phyloP scores from a whole-genome alignment of 2,888 invertebrate genomes.

The Hypomecis punctinalis region DNA sequence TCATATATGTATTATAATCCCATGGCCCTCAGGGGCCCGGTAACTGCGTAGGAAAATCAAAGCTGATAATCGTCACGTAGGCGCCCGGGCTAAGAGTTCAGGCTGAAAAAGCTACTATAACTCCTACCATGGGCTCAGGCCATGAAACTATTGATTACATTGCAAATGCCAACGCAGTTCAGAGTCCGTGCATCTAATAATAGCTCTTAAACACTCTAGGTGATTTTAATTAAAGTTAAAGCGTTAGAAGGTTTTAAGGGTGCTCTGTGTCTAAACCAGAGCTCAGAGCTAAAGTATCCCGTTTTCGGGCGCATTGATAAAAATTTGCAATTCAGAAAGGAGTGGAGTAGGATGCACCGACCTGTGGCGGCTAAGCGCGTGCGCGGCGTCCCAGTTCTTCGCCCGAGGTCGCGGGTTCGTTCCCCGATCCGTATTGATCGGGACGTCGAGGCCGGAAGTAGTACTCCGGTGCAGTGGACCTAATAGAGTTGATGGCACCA shows the following conservation, averaged over 20 bases:
- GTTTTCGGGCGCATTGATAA: conserved; percentile 22
- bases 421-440: conserved; percentile 83
- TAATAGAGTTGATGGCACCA: conserved; percentile 64
- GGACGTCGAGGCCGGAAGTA: conserved; percentile 73
- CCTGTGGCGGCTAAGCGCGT: conserved; percentile 65
- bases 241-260: not conserved
- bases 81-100: conserved; percentile 20
- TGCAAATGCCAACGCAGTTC: conserved; percentile 46
- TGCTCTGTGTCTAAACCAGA: not conserved
- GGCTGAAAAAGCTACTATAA: conserved; percentile 22
- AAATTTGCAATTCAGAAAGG: conserved; percentile 75
- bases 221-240: not conserved
- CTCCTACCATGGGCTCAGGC: conserved; percentile 19
- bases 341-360: conserved; percentile 70
- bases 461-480: conserved; percentile 73
- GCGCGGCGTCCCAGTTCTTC: conserved; percentile 80
- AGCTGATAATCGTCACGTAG: conserved; percentile 40
- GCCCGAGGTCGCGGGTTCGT: conserved; percentile 82
- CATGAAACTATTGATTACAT: conserved; percentile 47
- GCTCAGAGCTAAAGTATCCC: not conserved
- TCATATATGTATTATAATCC: not conserved
- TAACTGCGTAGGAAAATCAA: conserved; percentile 19
- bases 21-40: conserved; percentile 18
- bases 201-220: not conserved
- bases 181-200: conserved; percentile 38